A percentile compares a stretch with the other conserved stretches of the same genome.
These are phyloP conservation scores for Hydropotes inermis DNA, from an alignment of 2,113 vertebrate species.

Conservation along the genomic window DNA sequence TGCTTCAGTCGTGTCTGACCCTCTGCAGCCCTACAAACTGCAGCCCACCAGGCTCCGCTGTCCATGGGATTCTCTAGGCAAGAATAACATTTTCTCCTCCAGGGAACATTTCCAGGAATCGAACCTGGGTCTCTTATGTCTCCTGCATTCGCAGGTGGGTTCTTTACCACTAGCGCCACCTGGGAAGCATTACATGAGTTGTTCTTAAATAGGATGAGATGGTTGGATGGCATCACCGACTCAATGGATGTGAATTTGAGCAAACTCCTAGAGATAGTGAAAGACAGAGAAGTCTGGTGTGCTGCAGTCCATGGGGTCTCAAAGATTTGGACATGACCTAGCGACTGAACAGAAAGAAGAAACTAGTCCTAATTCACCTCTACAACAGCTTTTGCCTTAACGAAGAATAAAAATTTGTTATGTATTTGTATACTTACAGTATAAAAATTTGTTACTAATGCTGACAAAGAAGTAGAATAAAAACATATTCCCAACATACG, in stretches of 20 bases:
- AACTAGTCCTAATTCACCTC: not conserved
- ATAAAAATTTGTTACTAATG: not conserved
- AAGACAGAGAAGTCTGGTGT: not conserved
- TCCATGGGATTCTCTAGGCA: not conserved
- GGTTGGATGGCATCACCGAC: not conserved
- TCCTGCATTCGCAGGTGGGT: not conserved
- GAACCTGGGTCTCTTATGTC: not conserved
- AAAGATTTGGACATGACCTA: not conserved
- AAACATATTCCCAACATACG: constrained; percentile 9
- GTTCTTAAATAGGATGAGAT: not conserved
- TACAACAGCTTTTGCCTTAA: not conserved
- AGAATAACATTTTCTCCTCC: not conserved
- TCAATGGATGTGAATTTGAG: not conserved
- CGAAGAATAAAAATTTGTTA: not conserved
- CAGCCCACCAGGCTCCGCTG: not conserved
- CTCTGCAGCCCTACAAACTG: not conserved
- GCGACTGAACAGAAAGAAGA: not conserved
- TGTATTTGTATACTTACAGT: not conserved
- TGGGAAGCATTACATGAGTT: not conserved
- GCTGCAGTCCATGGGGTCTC: not conserved
- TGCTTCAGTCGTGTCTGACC: not conserved
- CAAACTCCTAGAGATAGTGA: not conserved
- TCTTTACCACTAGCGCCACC: not conserved
- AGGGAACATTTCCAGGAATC: not conserved
- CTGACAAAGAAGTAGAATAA: constrained; percentile 32